Conservation (phyloP, 2,113 vertebrate genomes). For the Triplophysa tibetana region DNA sequence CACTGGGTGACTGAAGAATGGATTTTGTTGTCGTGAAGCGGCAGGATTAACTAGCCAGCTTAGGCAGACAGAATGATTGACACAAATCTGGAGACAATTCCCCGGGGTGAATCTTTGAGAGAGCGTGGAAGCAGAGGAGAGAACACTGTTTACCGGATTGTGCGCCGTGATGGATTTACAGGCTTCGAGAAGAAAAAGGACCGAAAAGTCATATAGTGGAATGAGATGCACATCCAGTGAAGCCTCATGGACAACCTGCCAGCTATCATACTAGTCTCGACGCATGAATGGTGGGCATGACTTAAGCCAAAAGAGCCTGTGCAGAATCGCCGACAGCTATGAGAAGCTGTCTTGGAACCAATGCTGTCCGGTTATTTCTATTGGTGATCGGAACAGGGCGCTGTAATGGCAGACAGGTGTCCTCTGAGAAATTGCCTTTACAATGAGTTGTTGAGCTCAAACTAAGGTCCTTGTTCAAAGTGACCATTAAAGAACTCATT, state of each 20-base stretch:
- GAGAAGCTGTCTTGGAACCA: slow-evolving; percentile 29
- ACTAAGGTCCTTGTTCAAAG: not conserved
- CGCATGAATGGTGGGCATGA: slow-evolving; percentile 34
- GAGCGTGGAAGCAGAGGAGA: slow-evolving; percentile 4
- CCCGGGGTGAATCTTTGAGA: slow-evolving; percentile 20
- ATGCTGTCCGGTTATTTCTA: slow-evolving; percentile 7
- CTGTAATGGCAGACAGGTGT: slow-evolving; percentile 39
- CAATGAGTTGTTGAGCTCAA: slow-evolving; percentile 35
- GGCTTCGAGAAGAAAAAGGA: slow-evolving; percentile 11
- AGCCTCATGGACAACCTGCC: slow-evolving; percentile 43
- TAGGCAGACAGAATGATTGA: slow-evolving; percentile 49
- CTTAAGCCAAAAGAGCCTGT: slow-evolving; percentile 6
- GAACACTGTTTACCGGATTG: slow-evolving; percentile 47
- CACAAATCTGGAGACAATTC: slow-evolving; percentile 51
- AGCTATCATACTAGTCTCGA: slow-evolving; percentile 24
- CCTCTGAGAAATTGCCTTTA: slow-evolving; percentile 9
- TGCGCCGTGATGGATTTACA: slow-evolving; percentile 36
- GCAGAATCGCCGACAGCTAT: slow-evolving; percentile 25
- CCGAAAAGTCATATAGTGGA: slow-evolving; percentile 37
- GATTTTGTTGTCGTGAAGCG: slow-evolving; percentile 39
- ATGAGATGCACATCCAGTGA: slow-evolving; percentile 48
- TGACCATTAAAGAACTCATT: slow-evolving; percentile 21
- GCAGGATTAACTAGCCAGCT: slow-evolving; percentile 47
- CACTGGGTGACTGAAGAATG: slow-evolving; percentile 25
- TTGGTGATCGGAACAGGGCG: not conserved